Base-by-base conservation (phyloP, 1,140 invertebrate species). In the Linepithema humile region DNA sequence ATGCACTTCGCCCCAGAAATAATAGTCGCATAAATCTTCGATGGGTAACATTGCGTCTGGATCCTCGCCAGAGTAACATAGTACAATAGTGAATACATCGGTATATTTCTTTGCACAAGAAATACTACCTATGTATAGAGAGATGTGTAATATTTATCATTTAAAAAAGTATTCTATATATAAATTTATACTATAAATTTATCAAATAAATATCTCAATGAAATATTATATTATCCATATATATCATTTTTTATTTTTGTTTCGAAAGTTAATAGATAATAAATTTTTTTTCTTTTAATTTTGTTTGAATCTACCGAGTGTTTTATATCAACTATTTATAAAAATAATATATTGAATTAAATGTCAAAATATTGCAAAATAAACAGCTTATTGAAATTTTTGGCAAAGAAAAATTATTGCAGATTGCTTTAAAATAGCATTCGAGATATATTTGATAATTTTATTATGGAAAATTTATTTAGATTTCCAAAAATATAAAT, bases 21-120 rank as follows among this genome's bases (percentile, higher is more conserved):
- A 91, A 92, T 91, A 85, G 89, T 84, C 69, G 84, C 83, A 91
- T 92, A 92, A 92, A 92, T 92, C 88, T 86, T 50, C 78, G 69
- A 82, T 65, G 77, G 70, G 85, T 77, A 86, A 85, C 86, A 85
- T 91, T 90, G 82, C 6, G 35, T 84, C 87, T 91, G 91, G 90
- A 91, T 87, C 40, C 59, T 67, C 82, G 91, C 91, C 89, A 91
- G 88, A 87, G 88, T 86, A 78, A 83, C 77, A 64, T 64, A 72
- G 29, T 29, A 80, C 65, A 77, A 82, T 57, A 73, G 55, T 64
- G 73, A 84, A 55, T 60, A 85, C 69, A 48, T 75, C 23, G 40
- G 45, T 60, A 83, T 70, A 67, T 82, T 84, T 59, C 40, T 75
- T 72, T 65, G 70, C 88, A 82, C 69, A 75, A 88, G 73, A 59